Conservation (phyloP, 2,797 vertebrate genomes). For the Lepus oiostolus region DNA sequence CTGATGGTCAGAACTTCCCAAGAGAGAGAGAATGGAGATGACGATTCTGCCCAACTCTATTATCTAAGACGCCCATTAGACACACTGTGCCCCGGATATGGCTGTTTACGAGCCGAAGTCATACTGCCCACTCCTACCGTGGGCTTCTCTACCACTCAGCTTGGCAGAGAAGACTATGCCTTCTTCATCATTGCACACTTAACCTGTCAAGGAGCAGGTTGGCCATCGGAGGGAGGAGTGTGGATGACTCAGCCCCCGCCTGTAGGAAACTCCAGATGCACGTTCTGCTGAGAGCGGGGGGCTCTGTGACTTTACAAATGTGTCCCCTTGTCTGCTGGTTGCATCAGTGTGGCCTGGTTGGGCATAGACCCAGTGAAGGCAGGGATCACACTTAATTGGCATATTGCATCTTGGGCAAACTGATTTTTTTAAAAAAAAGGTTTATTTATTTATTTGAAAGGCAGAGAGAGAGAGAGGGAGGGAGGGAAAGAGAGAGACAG, state of each 20-base stretch:
- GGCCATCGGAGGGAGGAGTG: rapidly evolving
- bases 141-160: not conserved
- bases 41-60: not conserved
- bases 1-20: not conserved
- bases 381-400: not conserved
- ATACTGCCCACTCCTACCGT: not conserved
- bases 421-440: not conserved
- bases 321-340: not conserved
- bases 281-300: not conserved
- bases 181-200: not conserved
- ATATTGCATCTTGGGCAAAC: not conserved
- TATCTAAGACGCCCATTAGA: not conserved
- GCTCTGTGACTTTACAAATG: not conserved
- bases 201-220: not conserved
- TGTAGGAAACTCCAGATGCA: not conserved
- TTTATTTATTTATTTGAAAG: no score
- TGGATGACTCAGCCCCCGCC: not conserved
- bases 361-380: not conserved
- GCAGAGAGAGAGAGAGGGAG: no score
- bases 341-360: not conserved
- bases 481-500: no score
- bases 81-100: not conserved
- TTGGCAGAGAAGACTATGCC: not conserved
- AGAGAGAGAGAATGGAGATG: constrained; percentile 36
- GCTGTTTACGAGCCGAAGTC: constrained; percentile 5